Base-by-base conservation (phyloP, 2,113 vertebrate genomes). In the Tenrec ecaudatus region DNA sequence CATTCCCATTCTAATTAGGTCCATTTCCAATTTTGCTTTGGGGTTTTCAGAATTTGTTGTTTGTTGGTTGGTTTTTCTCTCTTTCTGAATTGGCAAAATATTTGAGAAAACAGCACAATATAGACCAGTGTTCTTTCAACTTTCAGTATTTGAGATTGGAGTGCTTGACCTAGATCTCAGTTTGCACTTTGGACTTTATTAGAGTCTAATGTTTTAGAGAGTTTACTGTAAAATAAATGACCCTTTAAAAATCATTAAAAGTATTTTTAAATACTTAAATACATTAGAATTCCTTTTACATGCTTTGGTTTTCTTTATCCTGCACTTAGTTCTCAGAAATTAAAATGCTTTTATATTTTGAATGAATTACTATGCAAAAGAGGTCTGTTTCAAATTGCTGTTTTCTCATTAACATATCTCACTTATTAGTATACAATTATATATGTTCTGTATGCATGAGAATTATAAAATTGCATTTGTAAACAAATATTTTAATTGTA, bases 331-430 rank as follows among this genome's bases (percentile, higher is more conserved):
- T 85, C 53, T 76, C 31, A 33, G 73, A 40, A 36, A 31, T 86
- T 79, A 81, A 71, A 60, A 66, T n/a, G 78, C 3, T 92, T 85
- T 91, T 92, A 57, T 58, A 90, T 82, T 86, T 89, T 82, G 9
- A 81, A 88, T 73, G 22, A 36, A 73, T 85, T 82, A 89, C 77
- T 88, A 93, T 82, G 47, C 64, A 93, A 94, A 85, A 33, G 40
- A 86, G 12, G 1, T 36, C 25, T 83, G 77, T 85, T 93, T 94
- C 73, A 94, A 93, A 88, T 79, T 93, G 57, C 36, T 88, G 57
- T 90, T 96, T 94, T 95, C 88, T 90, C 75, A 95, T 91, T 93
- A 93, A 86, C 14, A 91, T 83, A 87, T 29, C 53, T 90, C 87
- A 73, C 58, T 92, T 90, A 92, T 85, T 85, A 95, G 79, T 88